Evolutionary conservation across 2,113 vertebrate species (phyloP), one percentile per base, ranked within the genome.

Genomic region (Murina feae): DNA sequence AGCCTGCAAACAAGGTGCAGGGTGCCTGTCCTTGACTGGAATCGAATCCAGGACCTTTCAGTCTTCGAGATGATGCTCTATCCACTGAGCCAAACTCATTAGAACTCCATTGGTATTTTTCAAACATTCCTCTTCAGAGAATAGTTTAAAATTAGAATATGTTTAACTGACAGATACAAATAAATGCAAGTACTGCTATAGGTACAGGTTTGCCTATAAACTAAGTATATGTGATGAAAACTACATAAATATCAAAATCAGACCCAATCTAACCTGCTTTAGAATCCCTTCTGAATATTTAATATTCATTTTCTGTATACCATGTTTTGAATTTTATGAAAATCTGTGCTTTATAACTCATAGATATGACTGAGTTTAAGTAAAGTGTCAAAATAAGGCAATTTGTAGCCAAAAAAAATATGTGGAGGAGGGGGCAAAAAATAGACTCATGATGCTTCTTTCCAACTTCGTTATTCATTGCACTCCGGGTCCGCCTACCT

Each of bases 261-360:
- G 86, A 86, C 1, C 13, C 17, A 44, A 86, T 72, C 78, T 49
- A n/a, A 91, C 58, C 81, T 83, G 7, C 58, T 89, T 88, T 76
- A 63, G 28, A 80, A 78, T 78, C 14, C 32, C 72, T 81, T 92
- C 35, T 84, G 66, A 92, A 81, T 87, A 69, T 92, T 87, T 89
- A 90, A 94, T 82, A 79, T 93, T 93, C 68, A 86, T 66, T 86
- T 88, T 69, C 65, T 53, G 3, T 35, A 76, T 30, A 81, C 66
- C 76, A 28, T 47, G 30, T 80, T 75, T 93, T 87, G n/a, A 94
- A 93, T 91, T 87, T 94, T 49, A 85, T 88, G 65, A 69, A 96
- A 94, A 78, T 51, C 9, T 65, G 53, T 81, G 44, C 32, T 32
- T 91, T 72, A 93, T 78, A 94, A 96, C 87, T 93, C 32, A 91